These are phyloP conservation scores for Chionomys nivalis DNA, from an alignment of 2,113 vertebrate species.

Conservation along the genomic window DNA sequence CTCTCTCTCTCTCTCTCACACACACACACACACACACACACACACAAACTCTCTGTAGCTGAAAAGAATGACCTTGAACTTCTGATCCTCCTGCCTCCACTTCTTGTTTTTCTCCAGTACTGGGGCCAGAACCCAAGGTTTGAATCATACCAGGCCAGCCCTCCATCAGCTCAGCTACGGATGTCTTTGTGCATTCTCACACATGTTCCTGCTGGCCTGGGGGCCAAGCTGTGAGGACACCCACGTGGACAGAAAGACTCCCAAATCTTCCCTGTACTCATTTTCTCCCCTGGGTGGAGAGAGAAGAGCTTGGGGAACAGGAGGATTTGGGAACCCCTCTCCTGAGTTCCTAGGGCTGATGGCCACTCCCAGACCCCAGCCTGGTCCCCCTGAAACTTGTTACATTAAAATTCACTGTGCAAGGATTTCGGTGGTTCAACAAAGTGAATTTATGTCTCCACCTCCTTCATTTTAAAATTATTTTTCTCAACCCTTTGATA, in stretches of 20 bases:
- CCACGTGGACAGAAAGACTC: background rate
- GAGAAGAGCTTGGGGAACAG: background rate
- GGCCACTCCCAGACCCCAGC: background rate
- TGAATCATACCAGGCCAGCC: background rate
- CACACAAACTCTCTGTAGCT: background rate
- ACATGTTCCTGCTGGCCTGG: fast-evolving
- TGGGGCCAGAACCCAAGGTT: background rate
- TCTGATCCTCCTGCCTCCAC: background rate
- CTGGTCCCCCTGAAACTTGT: background rate
- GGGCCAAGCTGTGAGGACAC: background rate
- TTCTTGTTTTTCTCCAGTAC: background rate
- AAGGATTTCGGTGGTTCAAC: background rate
- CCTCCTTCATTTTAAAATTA: slow-evolving; percentile 49
- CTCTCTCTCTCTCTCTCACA: no score
- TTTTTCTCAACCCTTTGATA: slow-evolving; percentile 67
- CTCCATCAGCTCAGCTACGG: background rate
- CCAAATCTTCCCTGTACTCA: background rate
- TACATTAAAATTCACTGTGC: background rate
- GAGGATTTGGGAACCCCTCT: background rate
- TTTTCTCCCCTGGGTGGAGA: background rate
- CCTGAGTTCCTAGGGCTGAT: background rate
- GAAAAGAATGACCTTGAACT: background rate
- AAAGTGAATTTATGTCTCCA: slow-evolving; percentile 54
- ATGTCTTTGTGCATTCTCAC: background rate
- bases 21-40: no score